Evolutionary conservation across 2,888 invertebrate species (phyloP).

Genomic region (Drosophila sordidapex): DNA sequence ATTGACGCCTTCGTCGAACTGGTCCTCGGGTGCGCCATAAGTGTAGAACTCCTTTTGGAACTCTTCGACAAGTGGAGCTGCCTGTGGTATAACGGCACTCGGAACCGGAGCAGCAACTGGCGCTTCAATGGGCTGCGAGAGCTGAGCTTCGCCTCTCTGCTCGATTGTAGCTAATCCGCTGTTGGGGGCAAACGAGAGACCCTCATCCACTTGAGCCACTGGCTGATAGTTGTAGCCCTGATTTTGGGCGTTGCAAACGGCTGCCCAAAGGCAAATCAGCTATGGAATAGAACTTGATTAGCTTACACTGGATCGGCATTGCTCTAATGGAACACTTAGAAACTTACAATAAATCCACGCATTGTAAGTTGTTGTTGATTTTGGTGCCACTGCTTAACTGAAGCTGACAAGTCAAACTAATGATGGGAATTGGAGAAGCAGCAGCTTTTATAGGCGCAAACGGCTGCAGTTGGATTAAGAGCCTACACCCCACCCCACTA

Average conservation of each 20-base stretch:
- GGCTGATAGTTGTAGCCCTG: constrained; percentile 79
- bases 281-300: constrained; percentile 27
- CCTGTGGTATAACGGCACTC: constrained; percentile 49
- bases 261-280: constrained; percentile 73
- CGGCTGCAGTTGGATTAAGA: constrained; percentile 21
- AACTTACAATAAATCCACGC: constrained; percentile 76
- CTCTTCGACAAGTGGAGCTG: constrained; percentile 60
- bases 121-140: constrained; percentile 59
- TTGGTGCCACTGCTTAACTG: constrained; percentile 32
- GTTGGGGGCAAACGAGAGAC: constrained; percentile 52
- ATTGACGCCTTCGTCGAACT: constrained; percentile 68
- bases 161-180: constrained; percentile 24
- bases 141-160: constrained; percentile 59
- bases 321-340: not conserved
- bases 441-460: constrained; percentile 62
- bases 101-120: constrained; percentile 20
- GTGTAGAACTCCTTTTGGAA: constrained; percentile 82
- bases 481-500: constrained; percentile 35
- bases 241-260: constrained; percentile 67
- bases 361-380: constrained; percentile 40
- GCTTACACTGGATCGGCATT: not conserved
- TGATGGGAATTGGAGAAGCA: constrained; percentile 33
- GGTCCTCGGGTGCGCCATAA: constrained; percentile 83
- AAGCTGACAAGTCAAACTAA: constrained; percentile 62
- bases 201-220: constrained; percentile 64